phyloP scores from a whole-genome alignment of 2,888 invertebrate species.

The Seira ritae region DNA sequence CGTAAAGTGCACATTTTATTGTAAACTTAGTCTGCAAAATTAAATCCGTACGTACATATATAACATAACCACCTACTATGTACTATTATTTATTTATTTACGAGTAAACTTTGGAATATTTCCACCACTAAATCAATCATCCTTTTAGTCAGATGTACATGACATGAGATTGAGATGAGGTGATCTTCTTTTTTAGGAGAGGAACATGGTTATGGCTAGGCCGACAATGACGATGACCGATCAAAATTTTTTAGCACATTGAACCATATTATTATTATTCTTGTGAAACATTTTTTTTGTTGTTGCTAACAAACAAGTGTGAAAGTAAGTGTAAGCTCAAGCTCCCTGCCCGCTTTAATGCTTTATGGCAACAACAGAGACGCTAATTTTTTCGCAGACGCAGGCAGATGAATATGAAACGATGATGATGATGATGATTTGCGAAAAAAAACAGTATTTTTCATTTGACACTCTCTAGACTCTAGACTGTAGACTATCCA shows the following conservation, averaged over 20 bases:
- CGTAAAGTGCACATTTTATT: constrained; percentile 34
- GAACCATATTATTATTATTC: constrained; percentile 43
- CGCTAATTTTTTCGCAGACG: background rate
- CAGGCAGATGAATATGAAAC: background rate
- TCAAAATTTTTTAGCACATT: constrained; percentile 44
- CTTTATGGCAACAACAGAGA: constrained; percentile 10
- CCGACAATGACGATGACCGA: constrained; percentile 27
- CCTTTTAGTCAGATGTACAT: background rate
- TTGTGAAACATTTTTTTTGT: constrained; percentile 9
- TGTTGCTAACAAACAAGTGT: constrained; percentile 17
- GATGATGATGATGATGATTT: too few relatives aligned
- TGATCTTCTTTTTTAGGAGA: constrained; percentile 8
- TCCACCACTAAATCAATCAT: constrained; percentile 1
- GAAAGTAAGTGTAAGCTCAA: constrained; percentile 19
- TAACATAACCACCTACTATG: background rate
- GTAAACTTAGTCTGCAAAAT: background rate
- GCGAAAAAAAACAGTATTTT: background rate
- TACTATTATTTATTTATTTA: background rate
- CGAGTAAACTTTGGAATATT: background rate
- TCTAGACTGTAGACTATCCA: background rate
- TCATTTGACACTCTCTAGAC: background rate
- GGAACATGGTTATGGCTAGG: background rate
- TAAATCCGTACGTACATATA: background rate
- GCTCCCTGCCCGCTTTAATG: background rate
- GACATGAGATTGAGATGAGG: background rate